A percentile compares a stretch with the other conserved stretches of the same genome.
phyloP scores from a whole-genome alignment of 2,888 invertebrate species.

The Agriopis leucophaearia region DNA sequence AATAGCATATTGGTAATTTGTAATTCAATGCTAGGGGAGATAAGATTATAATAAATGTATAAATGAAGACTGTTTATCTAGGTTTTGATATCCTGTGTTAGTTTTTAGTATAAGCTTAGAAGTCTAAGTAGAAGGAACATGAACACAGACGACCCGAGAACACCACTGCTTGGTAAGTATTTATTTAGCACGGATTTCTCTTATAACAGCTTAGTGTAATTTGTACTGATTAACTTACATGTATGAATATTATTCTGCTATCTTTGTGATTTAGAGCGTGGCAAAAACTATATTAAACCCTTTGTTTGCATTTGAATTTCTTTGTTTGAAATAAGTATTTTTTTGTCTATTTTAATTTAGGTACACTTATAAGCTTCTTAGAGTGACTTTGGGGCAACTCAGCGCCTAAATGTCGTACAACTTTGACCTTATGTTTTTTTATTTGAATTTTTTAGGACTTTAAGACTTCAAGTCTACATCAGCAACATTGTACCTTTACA shows the following conservation, averaged over 20 bases:
- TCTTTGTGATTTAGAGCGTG: neutral
- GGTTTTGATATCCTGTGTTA: conserved; percentile 1
- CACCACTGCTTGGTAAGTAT: conserved; percentile 59
- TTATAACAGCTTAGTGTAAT: neutral
- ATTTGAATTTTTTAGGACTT: too few relatives aligned
- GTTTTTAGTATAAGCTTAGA: neutral
- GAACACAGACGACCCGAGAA: conserved; percentile 62
- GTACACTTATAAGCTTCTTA: too few relatives aligned
- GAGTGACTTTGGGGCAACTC: too few relatives aligned
- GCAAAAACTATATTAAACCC: neutral
- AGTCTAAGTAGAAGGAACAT: conserved; percentile 47
- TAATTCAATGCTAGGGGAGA: conserved; percentile 5
- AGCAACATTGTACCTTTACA: too few relatives aligned
- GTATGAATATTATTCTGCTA: conserved; percentile 1
- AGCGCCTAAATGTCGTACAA: too few relatives aligned
- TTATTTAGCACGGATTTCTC: neutral
- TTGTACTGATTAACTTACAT: neutral
- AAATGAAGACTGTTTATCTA: conserved; percentile 6
- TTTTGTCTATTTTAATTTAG: too few relatives aligned
- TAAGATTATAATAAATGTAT: conserved; percentile 11
- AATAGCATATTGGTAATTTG: neutral
- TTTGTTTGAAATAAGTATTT: too few relatives aligned
- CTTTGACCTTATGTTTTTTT: too few relatives aligned
- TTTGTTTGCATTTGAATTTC: neutral
- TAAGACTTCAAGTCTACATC: too few relatives aligned